phyloP scores from a whole-genome alignment of 1,140 invertebrate species.

The Kradibia gibbosae region DNA sequence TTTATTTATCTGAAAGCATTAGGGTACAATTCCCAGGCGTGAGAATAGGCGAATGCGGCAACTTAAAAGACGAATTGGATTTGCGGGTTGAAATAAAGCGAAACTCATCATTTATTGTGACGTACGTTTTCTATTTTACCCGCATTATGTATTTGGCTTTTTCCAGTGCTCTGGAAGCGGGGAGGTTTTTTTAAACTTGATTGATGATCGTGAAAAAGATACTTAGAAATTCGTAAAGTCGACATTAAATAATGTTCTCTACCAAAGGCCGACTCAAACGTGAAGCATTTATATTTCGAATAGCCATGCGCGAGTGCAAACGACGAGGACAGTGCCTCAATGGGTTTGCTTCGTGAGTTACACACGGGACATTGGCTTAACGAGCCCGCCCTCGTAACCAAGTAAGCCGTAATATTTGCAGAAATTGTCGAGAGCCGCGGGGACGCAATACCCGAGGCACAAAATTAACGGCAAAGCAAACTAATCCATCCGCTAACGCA shows the following conservation, averaged over 20 bases:
- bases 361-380: too few species aligned
- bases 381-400: too few species aligned
- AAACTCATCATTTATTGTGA: slow-evolving; percentile 3
- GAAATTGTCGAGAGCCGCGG: neutral
- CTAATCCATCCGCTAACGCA: neutral
- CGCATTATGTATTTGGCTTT: slow-evolving; percentile 11
- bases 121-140: slow-evolving; percentile 20
- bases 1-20: slow-evolving; percentile 9
- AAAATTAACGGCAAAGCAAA: slow-evolving; percentile 14
- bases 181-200: neutral
- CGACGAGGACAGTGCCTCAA: too few species aligned
- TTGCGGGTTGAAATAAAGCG: neutral
- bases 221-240: neutral
- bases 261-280: too few species aligned
- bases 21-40: slow-evolving; percentile 31
- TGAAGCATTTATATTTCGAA: too few species aligned
- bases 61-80: slow-evolving; percentile 21
- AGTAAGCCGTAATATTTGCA: too few species aligned
- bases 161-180: slow-evolving; percentile 1
- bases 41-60: slow-evolving; percentile 29
- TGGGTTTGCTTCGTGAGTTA: too few species aligned
- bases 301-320: too few species aligned
- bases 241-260: neutral
- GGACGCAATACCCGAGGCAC: neutral
- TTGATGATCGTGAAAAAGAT: slow-evolving; percentile 7